Conservation (phyloP, 2,797 vertebrate species). For the Pipistrellus pygmaeus region DNA sequence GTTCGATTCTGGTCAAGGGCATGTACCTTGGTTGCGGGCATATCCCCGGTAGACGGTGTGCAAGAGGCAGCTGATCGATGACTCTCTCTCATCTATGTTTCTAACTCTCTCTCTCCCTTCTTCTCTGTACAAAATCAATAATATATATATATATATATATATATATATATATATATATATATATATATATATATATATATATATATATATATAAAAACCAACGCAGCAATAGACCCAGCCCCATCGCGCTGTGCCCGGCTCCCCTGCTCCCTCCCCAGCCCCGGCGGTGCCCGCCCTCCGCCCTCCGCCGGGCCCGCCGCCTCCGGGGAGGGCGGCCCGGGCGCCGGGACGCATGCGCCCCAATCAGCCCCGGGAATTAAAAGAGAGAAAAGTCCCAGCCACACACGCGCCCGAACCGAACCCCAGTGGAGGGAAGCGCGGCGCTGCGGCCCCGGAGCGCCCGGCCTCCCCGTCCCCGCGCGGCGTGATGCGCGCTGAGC, state of each 20-base stretch:
- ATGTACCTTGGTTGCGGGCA: too few relatives aligned
- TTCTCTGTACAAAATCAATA: too few relatives aligned
- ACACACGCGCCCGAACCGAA: constrained; percentile 26
- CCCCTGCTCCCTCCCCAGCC: not conserved
- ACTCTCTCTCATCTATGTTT: too few relatives aligned
- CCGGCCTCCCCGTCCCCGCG: not conserved
- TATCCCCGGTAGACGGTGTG: too few relatives aligned
- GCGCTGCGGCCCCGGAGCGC: not conserved
- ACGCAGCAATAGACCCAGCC: not conserved
- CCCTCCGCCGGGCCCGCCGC: constrained; percentile 14
- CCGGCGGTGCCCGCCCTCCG: not conserved
- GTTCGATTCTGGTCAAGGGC: too few relatives aligned
- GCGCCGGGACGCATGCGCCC: constrained; percentile 79
- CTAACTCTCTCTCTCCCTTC: too few relatives aligned
- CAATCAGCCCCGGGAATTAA: constrained; percentile 67
- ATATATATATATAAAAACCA: too few relatives aligned
- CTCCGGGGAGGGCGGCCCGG: constrained; percentile 78
- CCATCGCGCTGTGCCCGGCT: not conserved
- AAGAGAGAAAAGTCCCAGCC: constrained; percentile 3
- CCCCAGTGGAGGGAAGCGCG: not conserved
- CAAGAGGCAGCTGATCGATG: too few relatives aligned
- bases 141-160: too few relatives aligned
- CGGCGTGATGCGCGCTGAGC: constrained; percentile 65
- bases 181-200: too few relatives aligned
- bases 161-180: too few relatives aligned